Base-by-base conservation (phyloP, 2,113 vertebrate species). In the Ptilorrhoa leucosticta region DNA sequence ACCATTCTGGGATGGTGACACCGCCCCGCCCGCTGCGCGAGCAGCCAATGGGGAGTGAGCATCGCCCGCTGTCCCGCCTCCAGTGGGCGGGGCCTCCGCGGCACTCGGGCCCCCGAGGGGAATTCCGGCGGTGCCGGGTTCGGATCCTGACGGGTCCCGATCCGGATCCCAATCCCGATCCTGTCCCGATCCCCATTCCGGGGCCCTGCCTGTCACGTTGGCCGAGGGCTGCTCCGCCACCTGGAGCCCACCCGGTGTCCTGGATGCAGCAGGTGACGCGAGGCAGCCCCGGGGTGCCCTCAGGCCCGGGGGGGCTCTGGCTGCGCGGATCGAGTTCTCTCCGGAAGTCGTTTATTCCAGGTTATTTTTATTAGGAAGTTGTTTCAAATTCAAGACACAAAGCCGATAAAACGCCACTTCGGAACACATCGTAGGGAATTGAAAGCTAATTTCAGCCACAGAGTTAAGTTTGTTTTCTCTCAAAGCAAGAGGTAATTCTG, bases 351-450 rank as follows among this genome's bases (percentile, higher is more conserved):
- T 75, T 90, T 83, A 33, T 78, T 86, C 78, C 87, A 83, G 91
- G 93, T 95, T 96, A 88, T 57, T 87, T 95, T 97, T 96, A 97
- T 97, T 97, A 96, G 94, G 85, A 64, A 89, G 79, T 37, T 42
- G 75, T 53, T 83, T 89, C 66, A 89, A 83, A 37, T 85, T 91
- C 68, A 70, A 48, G 80, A 93, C 86, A 90, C 82, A 84, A 56
- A 78, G 63, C 11, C 16, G 51, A 50, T 47, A 88, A 92, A 90
- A 63, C 26, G 42, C 70, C 60, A 48, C 82, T 64, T 78, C 17
- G 28, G 71, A 83, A 76, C 83, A 37, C 65, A 6, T 35, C 18
- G 11, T 13, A 60, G 87, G 65, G 78, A 60, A 70, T 21, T 6
- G 50, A 79, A 73, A 89, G 65, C 54, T 47, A 57, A 21, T 95